Conservation (phyloP, 2,797 vertebrate genomes). For the Malurus splendens region DNA sequence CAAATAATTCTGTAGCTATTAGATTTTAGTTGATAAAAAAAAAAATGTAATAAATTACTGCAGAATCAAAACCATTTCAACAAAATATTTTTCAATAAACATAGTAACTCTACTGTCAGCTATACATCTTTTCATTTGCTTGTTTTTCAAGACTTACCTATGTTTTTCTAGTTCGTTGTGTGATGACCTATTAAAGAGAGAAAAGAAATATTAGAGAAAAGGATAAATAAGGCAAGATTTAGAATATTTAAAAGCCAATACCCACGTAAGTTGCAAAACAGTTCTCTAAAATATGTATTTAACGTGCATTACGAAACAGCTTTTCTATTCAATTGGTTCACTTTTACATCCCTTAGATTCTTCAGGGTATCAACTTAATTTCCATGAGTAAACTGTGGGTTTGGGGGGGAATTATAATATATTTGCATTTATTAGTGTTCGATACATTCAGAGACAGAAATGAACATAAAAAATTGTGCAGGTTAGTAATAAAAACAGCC, state of each 20-base stretch:
- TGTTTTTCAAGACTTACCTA: constrained; percentile 80
- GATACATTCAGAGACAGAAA: constrained; percentile 31
- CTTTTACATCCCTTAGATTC: constrained; percentile 24
- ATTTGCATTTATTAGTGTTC: constrained; percentile 44
- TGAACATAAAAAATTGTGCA: constrained; percentile 2
- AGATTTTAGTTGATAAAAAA: not conserved
- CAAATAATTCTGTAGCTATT: not conserved
- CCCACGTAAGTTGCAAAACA: not conserved
- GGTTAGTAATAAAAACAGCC: constrained; percentile 44
- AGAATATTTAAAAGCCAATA: not conserved
- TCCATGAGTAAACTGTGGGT: constrained; percentile 34
- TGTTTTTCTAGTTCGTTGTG: constrained; percentile 99
- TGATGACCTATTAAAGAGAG: constrained; percentile 78
- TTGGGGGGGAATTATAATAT: constrained; percentile 25
- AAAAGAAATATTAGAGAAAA: constrained; percentile 35
- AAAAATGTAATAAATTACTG: not conserved
- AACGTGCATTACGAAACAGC: constrained; percentile 18
- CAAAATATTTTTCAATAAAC: not conserved
- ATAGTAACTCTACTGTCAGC: not conserved
- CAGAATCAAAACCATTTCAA: not conserved
- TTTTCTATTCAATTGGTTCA: not conserved
- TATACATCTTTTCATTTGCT: not conserved
- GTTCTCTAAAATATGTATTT: not conserved
- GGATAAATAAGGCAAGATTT: not conserved
- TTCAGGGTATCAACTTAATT: constrained; percentile 37